Evolutionary conservation across 2,113 vertebrate genomes (phyloP).

Genomic region (Ondatra zibethicus): DNA sequence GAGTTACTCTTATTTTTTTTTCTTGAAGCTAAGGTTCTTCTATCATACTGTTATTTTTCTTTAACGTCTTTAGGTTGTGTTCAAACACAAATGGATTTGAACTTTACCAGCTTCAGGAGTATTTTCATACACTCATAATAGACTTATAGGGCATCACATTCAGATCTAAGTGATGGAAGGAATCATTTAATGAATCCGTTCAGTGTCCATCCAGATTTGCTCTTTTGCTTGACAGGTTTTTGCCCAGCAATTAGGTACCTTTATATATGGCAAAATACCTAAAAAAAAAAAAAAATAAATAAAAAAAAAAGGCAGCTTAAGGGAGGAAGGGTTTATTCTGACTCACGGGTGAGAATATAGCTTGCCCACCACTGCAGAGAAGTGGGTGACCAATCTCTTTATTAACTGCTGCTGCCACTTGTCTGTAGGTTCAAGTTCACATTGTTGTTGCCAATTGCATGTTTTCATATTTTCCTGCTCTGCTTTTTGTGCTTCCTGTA

Average conservation of each 20-base stretch:
- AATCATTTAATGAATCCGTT: constrained; percentile 5
- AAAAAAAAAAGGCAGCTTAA: background rate
- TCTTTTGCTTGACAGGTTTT: constrained; percentile 1
- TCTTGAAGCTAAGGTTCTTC: no score
- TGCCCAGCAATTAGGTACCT: background rate
- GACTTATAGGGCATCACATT: constrained; percentile 19
- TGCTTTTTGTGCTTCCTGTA: no score
- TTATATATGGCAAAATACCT: background rate
- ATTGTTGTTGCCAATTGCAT: background rate
- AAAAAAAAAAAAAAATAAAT: no score
- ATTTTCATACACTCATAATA: constrained; percentile 10
- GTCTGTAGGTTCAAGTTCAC: background rate
- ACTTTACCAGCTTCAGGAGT: constrained; percentile 10
- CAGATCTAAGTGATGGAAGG: constrained; percentile 33
- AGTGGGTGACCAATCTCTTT: no score
- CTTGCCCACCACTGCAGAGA: background rate
- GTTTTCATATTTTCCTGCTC: background rate
- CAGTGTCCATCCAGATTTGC: background rate
- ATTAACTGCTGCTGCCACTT: background rate
- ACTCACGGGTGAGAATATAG: background rate
- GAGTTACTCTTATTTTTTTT: no score
- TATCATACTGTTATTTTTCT: background rate
- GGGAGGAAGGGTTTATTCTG: background rate
- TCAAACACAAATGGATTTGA: constrained; percentile 30
- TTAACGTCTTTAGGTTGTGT: background rate